Base-by-base conservation (phyloP, 1,140 invertebrate genomes). In the Drosophila virilis region DNA sequence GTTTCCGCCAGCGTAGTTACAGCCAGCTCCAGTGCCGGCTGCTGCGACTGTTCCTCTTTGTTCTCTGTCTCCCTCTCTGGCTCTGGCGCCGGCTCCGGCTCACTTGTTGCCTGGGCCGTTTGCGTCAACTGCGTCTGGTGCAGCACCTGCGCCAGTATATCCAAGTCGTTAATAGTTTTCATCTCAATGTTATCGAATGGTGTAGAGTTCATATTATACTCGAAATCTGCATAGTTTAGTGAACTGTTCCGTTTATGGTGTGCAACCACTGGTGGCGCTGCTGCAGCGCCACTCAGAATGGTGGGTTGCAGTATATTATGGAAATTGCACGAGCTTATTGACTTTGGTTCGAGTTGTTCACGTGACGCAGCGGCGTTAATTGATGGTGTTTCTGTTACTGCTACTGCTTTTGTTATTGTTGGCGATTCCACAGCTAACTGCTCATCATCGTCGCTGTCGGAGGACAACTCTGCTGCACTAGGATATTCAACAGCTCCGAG, bases 161-260 rank as follows among this genome's bases (percentile, higher is more conserved):
- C 97, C 93, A 97, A 95, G 91, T 97, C 97, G 93, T 98, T 97
- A 45, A 98, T 96, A 40, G 96, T 97, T 93, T 98, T 97, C 33
- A 98, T 91, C 93, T 97, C 97, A 92, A 97, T 95, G 93, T 97
- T 97, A 93, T 98, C 97, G 93, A 98, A 98, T 1, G 97, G 97
- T 91, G 96, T 97, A 13, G 96, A 97, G 52, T 96, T 97, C 84
- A 86, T 83, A 91, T 97, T 96, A 91, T 96, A 95, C 92, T 98
- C 97, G 93, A 98, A 98, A 90, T 97, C 97, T 45, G 95, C 95
- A 86, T 94, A 95, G 78, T 96, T 95, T 59, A 96, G 92, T 54
- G 82, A 81, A 51, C 80, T 89, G 22, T 89, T 91, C 10, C 74
- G 74, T 37, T 80, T 77, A 69, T 83, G 84, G 33, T 64, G 54